A percentile compares a stretch with the other conserved stretches of the same genome.
Conservation (phyloP, 2,113 vertebrate genomes). For the Genyomyrus donnyi region DNA sequence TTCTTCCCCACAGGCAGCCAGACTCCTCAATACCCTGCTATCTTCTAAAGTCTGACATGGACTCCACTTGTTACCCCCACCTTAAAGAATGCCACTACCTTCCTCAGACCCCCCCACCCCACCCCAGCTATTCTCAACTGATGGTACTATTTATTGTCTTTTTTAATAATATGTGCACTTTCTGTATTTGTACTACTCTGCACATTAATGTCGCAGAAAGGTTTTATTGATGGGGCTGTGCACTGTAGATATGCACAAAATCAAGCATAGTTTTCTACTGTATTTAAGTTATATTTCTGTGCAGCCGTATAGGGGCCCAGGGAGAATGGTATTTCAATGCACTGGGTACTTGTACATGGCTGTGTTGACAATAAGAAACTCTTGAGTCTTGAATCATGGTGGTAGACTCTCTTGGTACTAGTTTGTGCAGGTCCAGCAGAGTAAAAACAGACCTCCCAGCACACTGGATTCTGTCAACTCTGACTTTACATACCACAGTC, state of each 20-base stretch:
- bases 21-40: neutral
- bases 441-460: neutral
- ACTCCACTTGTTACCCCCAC: neutral
- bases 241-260: neutral
- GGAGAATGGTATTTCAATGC: neutral
- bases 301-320: neutral
- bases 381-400: neutral
- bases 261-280: neutral
- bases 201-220: neutral
- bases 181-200: neutral
- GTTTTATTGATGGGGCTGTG: neutral
- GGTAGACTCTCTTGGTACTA: neutral
- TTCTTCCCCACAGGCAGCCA: neutral
- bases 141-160: neutral
- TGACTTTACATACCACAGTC: neutral
- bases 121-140: neutral
- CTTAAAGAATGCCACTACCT: neutral
- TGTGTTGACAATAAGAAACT: neutral
- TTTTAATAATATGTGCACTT: neutral
- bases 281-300: neutral
- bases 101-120: neutral
- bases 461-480: neutral
- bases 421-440: neutral
- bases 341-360: neutral
- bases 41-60: neutral